Percentiles rank a stretch among this genome's conserved stretches.
Evolutionary conservation across 2,113 vertebrate genomes (phyloP).

Genomic region (Erythrolamprus reginae): DNA sequence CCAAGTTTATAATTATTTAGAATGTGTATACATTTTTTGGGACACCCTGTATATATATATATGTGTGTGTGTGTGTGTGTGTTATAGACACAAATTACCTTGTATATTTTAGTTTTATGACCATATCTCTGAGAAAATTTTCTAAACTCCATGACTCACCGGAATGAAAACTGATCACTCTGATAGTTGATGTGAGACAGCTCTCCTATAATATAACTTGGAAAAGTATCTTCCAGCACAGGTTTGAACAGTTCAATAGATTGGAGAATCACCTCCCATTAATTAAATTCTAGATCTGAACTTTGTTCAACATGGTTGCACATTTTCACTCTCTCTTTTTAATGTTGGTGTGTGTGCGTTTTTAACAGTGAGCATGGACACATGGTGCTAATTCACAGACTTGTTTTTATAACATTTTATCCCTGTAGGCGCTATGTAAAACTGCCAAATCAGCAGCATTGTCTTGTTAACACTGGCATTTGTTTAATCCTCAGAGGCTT

Average conservation of each 20-base stretch:
- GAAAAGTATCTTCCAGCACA: not conserved
- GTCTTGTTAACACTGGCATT: slow-evolving; percentile 21
- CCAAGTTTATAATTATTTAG: too few species aligned
- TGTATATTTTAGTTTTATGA: not conserved
- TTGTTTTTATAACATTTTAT: not conserved
- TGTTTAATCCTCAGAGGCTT: slow-evolving; percentile 10
- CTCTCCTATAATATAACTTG: not conserved
- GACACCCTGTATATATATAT: too few species aligned
- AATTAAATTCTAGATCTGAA: slow-evolving; percentile 16
- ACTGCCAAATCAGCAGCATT: slow-evolving; percentile 22
- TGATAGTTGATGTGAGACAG: not conserved
- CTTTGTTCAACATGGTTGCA: not conserved
- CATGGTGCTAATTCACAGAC: not conserved
- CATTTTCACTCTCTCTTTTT: not conserved
- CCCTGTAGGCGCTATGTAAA: slow-evolving; percentile 13
- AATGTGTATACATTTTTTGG: too few species aligned
- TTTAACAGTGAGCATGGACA: not conserved
- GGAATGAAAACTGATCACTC: not conserved
- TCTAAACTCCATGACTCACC: not conserved
- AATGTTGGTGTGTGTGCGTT: not conserved
- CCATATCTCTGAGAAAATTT: not conserved
- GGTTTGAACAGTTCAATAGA: not conserved
- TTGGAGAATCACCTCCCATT: not conserved
- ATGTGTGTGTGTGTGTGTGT: too few species aligned
- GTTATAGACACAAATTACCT: not conserved